A percentile compares a stretch with the other conserved stretches of the same genome.
phyloP scores from a whole-genome alignment of 2,797 vertebrate species.

The Arnoldichthys spilopterus region DNA sequence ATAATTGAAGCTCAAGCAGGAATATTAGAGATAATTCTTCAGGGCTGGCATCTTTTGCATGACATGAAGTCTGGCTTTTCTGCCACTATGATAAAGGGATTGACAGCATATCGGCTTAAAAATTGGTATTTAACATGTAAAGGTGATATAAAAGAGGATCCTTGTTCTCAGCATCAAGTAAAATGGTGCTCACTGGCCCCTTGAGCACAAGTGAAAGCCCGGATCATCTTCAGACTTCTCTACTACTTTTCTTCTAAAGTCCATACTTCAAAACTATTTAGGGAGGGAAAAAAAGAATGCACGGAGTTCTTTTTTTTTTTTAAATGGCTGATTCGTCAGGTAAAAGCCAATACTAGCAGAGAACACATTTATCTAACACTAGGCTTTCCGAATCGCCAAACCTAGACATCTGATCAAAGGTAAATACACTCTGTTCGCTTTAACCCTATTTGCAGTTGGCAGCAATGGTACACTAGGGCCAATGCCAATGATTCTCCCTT shows the following conservation, averaged over 20 bases:
- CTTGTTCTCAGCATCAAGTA: neutral
- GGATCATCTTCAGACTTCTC: neutral
- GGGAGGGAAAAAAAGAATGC: neutral
- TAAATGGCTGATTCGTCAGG: slow-evolving; percentile 41
- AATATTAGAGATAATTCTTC: neutral
- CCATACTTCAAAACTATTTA: slow-evolving; percentile 6
- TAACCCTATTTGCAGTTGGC: slow-evolving; percentile 66
- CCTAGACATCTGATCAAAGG: slow-evolving; percentile 60
- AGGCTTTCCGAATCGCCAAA: slow-evolving; percentile 37
- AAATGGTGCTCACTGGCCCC: neutral
- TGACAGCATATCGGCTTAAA: slow-evolving; percentile 9
- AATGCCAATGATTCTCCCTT: slow-evolving; percentile 66
- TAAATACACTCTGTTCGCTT: slow-evolving; percentile 61
- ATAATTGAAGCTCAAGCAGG: neutral
- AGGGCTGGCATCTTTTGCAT: neutral
- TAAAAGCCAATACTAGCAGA: slow-evolving; percentile 51
- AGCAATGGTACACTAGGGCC: slow-evolving; percentile 56
- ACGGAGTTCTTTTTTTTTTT: slow-evolving; percentile 29
- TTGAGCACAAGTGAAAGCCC: neutral
- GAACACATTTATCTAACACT: slow-evolving; percentile 48
- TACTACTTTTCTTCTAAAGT: neutral
- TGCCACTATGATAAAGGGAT: neutral
- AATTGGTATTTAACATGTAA: slow-evolving; percentile 6
- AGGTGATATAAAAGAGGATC: neutral
- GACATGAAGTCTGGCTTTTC: neutral